phyloP scores from a whole-genome alignment of 2,888 invertebrate genomes.

The Mallateleia sp. region DNA sequence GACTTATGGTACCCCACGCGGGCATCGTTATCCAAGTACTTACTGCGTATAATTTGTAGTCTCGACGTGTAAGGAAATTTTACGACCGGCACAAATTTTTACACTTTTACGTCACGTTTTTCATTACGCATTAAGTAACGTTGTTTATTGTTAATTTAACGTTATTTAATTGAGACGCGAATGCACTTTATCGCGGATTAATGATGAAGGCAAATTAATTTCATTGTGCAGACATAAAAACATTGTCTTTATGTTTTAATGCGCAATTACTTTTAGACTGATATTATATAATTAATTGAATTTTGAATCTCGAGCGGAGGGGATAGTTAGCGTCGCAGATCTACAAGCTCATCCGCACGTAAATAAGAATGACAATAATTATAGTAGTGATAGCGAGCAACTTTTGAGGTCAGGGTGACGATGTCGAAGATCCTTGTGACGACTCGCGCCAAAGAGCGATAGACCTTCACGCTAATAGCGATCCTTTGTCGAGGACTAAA shows the following conservation, averaged over 20 bases:
- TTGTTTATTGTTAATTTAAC: constrained; percentile 34
- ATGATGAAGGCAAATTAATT: no score
- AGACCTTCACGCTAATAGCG: constrained; percentile 67
- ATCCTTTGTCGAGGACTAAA: constrained; percentile 80
- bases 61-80: constrained; percentile 47
- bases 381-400: constrained; percentile 81
- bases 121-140: constrained; percentile 35
- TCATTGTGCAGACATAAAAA: no score
- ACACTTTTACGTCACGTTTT: constrained; percentile 42
- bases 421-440: constrained; percentile 85
- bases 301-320: no score
- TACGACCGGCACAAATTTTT: constrained; percentile 46
- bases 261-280: no score
- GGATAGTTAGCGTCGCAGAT: no score
- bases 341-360: no score
- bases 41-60: constrained; percentile 46
- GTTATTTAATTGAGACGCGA: constrained; percentile 7
- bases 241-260: no score
- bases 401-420: constrained; percentile 88
- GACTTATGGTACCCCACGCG: constrained; percentile 85
- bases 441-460: constrained; percentile 80
- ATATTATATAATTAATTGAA: no score
- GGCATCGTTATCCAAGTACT: constrained; percentile 46
- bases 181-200: constrained; percentile 23
- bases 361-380: no score